Conservation (phyloP, 1,140 invertebrate genomes). For the Bactericera cockerelli region DNA sequence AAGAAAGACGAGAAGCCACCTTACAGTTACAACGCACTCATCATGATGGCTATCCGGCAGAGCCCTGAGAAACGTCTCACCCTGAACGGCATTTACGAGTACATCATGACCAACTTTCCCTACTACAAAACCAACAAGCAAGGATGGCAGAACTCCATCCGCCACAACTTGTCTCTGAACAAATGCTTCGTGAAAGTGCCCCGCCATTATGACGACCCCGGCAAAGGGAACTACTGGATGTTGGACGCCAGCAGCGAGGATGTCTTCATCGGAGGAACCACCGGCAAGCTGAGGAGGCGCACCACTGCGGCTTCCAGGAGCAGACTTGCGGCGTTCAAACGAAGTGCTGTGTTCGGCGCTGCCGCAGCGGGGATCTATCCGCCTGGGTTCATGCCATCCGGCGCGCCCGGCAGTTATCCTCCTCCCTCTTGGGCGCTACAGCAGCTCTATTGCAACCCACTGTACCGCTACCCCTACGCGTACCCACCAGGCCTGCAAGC, state of each 20-base stretch:
- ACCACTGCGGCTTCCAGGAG: slow-evolving; percentile 39
- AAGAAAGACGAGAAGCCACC: slow-evolving; percentile 76
- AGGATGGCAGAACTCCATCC: slow-evolving; percentile 97
- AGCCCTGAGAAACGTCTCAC: slow-evolving; percentile 89
- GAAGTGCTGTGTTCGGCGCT: slow-evolving; percentile 37
- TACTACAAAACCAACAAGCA: slow-evolving; percentile 97
- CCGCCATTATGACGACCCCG: slow-evolving; percentile 82
- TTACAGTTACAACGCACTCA: slow-evolving; percentile 96
- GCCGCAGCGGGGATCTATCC: slow-evolving; percentile 32
- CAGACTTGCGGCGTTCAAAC: slow-evolving; percentile 66
- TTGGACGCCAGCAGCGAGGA: slow-evolving; percentile 85
- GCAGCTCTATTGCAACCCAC: slow-evolving; percentile 8
- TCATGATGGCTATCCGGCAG: slow-evolving; percentile 97
- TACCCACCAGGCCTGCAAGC: background rate
- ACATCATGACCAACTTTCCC: slow-evolving; percentile 96
- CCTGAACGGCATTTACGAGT: slow-evolving; percentile 98
- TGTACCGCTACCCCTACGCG: background rate
- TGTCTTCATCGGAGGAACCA: slow-evolving; percentile 93
- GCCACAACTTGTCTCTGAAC: slow-evolving; percentile 92
- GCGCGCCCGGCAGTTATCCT: slow-evolving; percentile 32
- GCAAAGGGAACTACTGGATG: slow-evolving; percentile 96
- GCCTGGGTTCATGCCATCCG: slow-evolving; percentile 28
- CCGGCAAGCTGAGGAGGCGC: slow-evolving; percentile 80
- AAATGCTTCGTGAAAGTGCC: slow-evolving; percentile 98
- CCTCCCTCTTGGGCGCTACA: slow-evolving; percentile 28